phyloP scores from a whole-genome alignment of 2,797 vertebrate genomes.

The Hephaestus fuliginosus region DNA sequence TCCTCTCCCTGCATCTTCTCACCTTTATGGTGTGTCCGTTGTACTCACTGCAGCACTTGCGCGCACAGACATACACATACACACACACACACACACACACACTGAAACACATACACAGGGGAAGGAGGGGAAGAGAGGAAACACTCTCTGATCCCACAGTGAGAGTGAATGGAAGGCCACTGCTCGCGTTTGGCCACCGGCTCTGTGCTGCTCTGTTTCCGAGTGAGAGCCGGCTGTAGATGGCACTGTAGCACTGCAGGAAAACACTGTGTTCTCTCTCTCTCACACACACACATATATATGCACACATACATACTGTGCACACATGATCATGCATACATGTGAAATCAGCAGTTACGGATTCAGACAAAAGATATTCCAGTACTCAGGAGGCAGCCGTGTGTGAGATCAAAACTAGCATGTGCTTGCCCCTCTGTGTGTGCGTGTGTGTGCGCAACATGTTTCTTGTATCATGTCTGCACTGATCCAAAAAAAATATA shows the following conservation, averaged over 20 bases:
- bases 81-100: conserved; percentile 26
- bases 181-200: conserved; percentile 55
- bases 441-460: conserved; percentile 26
- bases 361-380: conserved; percentile 20
- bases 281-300: background rate
- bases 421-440: conserved; percentile 38
- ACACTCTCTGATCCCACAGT: conserved; percentile 62
- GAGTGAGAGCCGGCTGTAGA: conserved; percentile 64
- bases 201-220: conserved; percentile 25
- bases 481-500: conserved; percentile 18
- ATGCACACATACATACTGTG: background rate
- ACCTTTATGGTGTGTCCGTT: conserved; percentile 61
- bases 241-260: conserved; percentile 81
- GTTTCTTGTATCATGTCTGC: conserved; percentile 31
- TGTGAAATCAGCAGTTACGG: conserved; percentile 11
- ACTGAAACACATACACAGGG: conserved; percentile 14
- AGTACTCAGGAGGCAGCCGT: background rate
- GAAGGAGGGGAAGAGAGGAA: conserved; percentile 40
- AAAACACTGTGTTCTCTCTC: background rate
- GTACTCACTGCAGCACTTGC: conserved; percentile 32
- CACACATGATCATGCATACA: conserved; percentile 37
- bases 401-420: background rate
- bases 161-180: conserved; percentile 71
- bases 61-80: conserved; percentile 9
- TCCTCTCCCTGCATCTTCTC: conserved; percentile 63